phyloP scores from a whole-genome alignment of 2,113 vertebrate genomes.

The Toxotes chatareus region DNA sequence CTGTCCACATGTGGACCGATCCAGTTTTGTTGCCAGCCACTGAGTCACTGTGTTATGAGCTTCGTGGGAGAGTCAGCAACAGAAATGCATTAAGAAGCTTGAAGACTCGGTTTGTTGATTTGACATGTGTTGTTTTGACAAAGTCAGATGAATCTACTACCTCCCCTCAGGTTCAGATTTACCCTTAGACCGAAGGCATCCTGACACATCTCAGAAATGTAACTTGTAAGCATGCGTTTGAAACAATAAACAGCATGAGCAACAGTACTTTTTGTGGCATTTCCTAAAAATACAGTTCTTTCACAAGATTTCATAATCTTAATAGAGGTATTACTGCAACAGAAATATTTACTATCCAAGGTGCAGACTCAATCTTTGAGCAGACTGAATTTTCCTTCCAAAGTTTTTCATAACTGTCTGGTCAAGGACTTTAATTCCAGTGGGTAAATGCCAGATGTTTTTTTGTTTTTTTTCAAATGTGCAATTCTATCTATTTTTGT shows the following conservation, averaged over 20 bases:
- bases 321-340: background rate
- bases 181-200: background rate
- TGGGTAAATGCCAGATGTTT: background rate
- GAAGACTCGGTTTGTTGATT: background rate
- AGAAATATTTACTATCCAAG: background rate
- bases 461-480: background rate
- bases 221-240: background rate
- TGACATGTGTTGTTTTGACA: background rate
- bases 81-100: background rate
- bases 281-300: background rate
- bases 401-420: background rate
- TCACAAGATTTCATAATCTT: background rate
- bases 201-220: background rate
- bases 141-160: background rate
- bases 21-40: background rate
- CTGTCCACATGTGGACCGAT: background rate
- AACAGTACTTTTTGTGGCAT: background rate
- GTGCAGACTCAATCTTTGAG: background rate
- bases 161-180: background rate
- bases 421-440: background rate
- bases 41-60: conserved; percentile 13
- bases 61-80: background rate
- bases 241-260: background rate
- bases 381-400: background rate
- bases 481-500: background rate